These are phyloP conservation scores for Engraulis encrasicolus DNA, from an alignment of 2,113 vertebrate species.

Conservation along the genomic window DNA sequence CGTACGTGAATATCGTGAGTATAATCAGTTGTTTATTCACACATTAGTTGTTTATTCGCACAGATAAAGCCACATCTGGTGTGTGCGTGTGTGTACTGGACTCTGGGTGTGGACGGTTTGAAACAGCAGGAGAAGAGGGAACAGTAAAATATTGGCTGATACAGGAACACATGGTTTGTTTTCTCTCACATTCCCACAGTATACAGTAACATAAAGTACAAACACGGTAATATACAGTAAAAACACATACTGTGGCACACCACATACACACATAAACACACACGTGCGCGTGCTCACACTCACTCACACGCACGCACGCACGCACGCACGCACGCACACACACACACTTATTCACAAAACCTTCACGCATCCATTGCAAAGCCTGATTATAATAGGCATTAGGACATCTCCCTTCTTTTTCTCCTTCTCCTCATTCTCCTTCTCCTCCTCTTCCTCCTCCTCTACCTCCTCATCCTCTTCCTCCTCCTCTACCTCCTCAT, in stretches of 20 bases:
- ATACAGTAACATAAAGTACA: neutral
- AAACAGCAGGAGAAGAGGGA: neutral
- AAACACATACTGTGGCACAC: too few species aligned
- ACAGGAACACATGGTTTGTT: neutral
- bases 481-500: neutral
- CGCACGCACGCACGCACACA: neutral
- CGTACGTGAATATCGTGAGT: neutral
- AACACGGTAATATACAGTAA: too few species aligned
- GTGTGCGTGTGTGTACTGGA: neutral
- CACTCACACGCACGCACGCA: neutral
- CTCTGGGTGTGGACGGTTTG: neutral
- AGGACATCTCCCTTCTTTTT: neutral
- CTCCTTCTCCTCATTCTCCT: neutral
- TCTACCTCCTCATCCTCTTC: neutral
- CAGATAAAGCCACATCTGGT: neutral
- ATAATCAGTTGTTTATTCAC: neutral
- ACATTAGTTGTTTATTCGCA: neutral
- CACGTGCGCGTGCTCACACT: too few species aligned
- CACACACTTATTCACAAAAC: neutral
- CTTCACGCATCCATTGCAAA: neutral
- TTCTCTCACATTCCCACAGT: neutral
- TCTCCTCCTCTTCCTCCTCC: neutral
- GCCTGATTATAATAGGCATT: slow-evolving; percentile 2
- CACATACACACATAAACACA: too few species aligned
- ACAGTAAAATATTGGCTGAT: neutral